Percentiles rank a stretch among this genome's conserved stretches.
These are phyloP conservation scores for Diarsia rubi DNA, from an alignment of 2,888 invertebrate species.

Conservation along the genomic window DNA sequence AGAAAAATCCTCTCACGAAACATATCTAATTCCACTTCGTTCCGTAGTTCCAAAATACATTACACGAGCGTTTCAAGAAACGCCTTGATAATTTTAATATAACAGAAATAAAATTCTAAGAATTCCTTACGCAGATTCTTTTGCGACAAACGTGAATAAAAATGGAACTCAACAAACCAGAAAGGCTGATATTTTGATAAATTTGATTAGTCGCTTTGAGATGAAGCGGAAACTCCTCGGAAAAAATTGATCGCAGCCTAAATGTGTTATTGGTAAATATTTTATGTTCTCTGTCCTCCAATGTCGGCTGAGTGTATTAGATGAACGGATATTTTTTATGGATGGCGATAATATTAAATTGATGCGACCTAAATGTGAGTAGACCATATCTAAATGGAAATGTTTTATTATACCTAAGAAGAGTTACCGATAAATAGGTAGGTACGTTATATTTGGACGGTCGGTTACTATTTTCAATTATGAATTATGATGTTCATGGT, in stretches of 20 bases:
- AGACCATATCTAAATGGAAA: slow-evolving; percentile 3
- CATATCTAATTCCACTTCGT: slow-evolving; percentile 39
- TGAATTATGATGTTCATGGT: not conserved
- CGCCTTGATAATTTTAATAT: slow-evolving; percentile 40
- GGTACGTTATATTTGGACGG: not conserved
- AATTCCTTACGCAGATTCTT: slow-evolving; percentile 41
- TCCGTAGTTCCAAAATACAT: slow-evolving; percentile 36
- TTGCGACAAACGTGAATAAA: slow-evolving; percentile 32
- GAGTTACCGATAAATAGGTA: not conserved
- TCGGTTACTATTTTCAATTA: not conserved
- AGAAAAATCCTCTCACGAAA: slow-evolving; percentile 34
- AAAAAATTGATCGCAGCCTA: slow-evolving; percentile 45
- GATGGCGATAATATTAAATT: slow-evolving; percentile 41
- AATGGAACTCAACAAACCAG: slow-evolving; percentile 39
- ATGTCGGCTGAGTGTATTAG: slow-evolving; percentile 28
- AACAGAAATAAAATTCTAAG: slow-evolving; percentile 43
- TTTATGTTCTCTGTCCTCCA: slow-evolving; percentile 43
- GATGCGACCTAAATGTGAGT: slow-evolving; percentile 21
- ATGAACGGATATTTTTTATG: slow-evolving; percentile 49
- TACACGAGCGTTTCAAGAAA: slow-evolving; percentile 20
- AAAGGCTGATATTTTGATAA: slow-evolving; percentile 50
- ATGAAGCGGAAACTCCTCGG: slow-evolving; percentile 25
- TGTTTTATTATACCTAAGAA: not conserved
- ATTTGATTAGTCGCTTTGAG: slow-evolving; percentile 62
- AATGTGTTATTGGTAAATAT: slow-evolving; percentile 60